Percentiles rank a stretch among this genome's conserved stretches.
phyloP scores from a whole-genome alignment of 2,888 invertebrate genomes.

The Leptura quadrifasciata region DNA sequence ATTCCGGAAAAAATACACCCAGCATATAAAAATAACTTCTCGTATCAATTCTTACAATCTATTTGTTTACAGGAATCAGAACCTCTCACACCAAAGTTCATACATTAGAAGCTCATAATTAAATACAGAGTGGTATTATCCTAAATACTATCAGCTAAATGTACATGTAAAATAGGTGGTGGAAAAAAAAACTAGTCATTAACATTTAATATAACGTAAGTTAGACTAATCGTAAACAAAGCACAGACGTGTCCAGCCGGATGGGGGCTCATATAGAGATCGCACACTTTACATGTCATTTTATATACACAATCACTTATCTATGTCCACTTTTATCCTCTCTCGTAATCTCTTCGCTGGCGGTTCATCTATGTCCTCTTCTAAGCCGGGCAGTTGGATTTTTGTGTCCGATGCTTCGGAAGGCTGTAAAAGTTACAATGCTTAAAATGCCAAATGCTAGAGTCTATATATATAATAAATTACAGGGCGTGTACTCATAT shows the following conservation, averaged over 20 bases:
- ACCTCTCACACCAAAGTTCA: slow-evolving; percentile 42
- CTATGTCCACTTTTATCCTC: slow-evolving; percentile 68
- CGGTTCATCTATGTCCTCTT: slow-evolving; percentile 74
- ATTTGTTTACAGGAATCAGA: slow-evolving; percentile 45
- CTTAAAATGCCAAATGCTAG: background rate
- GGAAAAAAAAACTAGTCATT: slow-evolving; percentile 53
- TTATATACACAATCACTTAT: slow-evolving; percentile 66
- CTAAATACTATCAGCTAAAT: slow-evolving; percentile 53
- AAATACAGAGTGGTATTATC: slow-evolving; percentile 42
- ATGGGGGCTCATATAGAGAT: slow-evolving; percentile 53
- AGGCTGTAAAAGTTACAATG: slow-evolving; percentile 75
- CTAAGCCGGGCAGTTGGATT: slow-evolving; percentile 84
- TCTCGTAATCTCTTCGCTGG: slow-evolving; percentile 71
- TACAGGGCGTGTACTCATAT: background rate
- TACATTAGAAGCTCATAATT: slow-evolving; percentile 38
- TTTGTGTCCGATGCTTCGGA: slow-evolving; percentile 88
- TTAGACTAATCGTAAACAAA: slow-evolving; percentile 54
- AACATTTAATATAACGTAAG: slow-evolving; percentile 51
- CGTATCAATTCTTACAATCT: slow-evolving; percentile 42
- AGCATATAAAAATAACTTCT: slow-evolving; percentile 56
- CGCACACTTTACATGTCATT: slow-evolving; percentile 50
- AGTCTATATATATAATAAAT: slow-evolving; percentile 1
- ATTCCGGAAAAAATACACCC: slow-evolving; percentile 44
- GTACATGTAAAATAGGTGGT: slow-evolving; percentile 48
- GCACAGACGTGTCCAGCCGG: slow-evolving; percentile 47